Evolutionary conservation across 1,140 invertebrate genomes (phyloP), one percentile per base, ranked within the genome.

Genomic region (Leptonema lineaticorne): DNA sequence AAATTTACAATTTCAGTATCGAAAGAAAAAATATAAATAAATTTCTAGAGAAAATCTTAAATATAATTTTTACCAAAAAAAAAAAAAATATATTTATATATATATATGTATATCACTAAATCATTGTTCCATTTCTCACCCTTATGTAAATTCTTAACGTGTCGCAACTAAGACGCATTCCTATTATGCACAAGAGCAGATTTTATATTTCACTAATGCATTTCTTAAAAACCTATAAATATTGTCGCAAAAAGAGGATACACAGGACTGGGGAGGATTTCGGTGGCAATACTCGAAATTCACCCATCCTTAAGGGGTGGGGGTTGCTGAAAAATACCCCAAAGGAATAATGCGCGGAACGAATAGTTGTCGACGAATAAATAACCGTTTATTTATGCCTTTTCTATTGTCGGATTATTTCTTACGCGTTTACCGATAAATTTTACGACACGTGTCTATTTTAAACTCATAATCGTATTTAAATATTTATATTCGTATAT

Each of bases 221-320:
- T 73, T 73, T 70, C 71, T 73, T 73, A 73, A 73, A 73, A 73
- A 73, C 71, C 71, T 70, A 73, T 73, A 73, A 73, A 73, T 73
- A 72, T 72, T 72, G 65, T 68, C 33, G 45, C 27, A 16, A 16
- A 14, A 41, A 16, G 11, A 14, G 37, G 2, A n/a, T n/a, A n/a
- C n/a, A n/a, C n/a, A n/a, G n/a, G n/a, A n/a, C n/a, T n/a, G 37
- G 37, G 9, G 37, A 16, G 9, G 37, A 16, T 6, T 6, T 33
- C 5, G 30, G 30, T 33, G 37, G 24, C 22, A 33, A 48, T 22
- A 53, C 56, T 24, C 46, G 29, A 30, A 20, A 41, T 64, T 50
- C 45, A 60, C 18, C 27, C 5, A 16, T 5, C 24, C 26, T 6
- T 27, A 18, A 20, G 16, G 33, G 22, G 59, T 33, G 30, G 20